Conservation (phyloP, 2,797 vertebrate genomes). For the Crocodylus rhombifer region DNA sequence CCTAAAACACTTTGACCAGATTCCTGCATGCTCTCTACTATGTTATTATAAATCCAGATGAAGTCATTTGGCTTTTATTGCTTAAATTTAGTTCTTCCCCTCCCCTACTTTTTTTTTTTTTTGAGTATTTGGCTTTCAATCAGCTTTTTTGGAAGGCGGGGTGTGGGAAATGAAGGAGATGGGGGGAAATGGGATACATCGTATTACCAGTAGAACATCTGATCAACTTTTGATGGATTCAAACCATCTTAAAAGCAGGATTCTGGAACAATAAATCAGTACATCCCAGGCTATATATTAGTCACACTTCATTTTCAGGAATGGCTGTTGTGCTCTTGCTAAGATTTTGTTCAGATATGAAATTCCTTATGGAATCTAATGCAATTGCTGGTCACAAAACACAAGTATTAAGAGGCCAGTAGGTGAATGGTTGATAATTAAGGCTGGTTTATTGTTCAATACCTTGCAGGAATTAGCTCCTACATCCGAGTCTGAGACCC, state of each 20-base stretch:
- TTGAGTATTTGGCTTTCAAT: background rate
- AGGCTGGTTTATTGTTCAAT: too few relatives aligned
- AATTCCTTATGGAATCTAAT: background rate
- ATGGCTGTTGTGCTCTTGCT: background rate
- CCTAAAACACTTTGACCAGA: background rate
- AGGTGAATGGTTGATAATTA: background rate
- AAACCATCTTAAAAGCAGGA: background rate
- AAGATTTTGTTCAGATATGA: background rate
- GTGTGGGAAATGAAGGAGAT: too few relatives aligned
- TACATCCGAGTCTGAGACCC: too few relatives aligned
- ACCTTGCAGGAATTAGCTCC: too few relatives aligned
- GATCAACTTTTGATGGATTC: too few relatives aligned
- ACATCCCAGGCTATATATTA: background rate
- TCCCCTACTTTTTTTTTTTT: background rate
- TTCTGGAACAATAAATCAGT: accelerated
- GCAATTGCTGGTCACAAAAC: accelerated
- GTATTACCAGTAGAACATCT: too few relatives aligned
- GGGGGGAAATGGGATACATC: too few relatives aligned
- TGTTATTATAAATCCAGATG: background rate
- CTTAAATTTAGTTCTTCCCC: background rate
- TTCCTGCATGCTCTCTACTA: background rate
- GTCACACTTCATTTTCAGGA: accelerated
- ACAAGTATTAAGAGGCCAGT: accelerated
- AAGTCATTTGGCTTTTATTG: background rate
- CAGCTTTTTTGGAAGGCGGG: background rate